These are phyloP conservation scores for Sycon ciliatum DNA, from an alignment of 37 sponge, comb jelly and placozoan genomes.

Conservation along the genomic window DNA sequence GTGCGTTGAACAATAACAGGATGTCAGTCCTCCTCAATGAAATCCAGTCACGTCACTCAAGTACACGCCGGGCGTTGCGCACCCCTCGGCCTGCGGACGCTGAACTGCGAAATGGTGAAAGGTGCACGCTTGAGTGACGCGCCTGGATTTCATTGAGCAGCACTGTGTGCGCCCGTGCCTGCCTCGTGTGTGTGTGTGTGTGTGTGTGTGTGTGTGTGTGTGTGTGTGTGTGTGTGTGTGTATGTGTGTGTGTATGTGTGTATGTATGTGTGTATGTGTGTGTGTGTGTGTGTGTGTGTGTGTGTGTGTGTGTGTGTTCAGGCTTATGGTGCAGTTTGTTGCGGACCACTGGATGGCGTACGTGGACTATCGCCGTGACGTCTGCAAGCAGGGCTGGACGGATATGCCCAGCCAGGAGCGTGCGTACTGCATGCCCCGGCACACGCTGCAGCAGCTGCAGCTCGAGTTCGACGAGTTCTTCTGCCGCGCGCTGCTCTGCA, in stretches of 20 bases:
- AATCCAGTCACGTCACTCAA: no score
- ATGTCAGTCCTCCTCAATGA: no score
- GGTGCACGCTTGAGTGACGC: no score
- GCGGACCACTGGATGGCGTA: constrained; percentile 76
- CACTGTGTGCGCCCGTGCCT: not conserved
- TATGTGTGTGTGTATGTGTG: not conserved
- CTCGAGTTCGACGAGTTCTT: constrained; percentile 82
- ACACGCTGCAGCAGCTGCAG: constrained; percentile 66
- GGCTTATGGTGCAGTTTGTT: constrained; percentile 63
- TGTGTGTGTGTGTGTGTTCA: not conserved
- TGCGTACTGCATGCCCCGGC: constrained; percentile 18
- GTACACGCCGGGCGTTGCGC: no score
- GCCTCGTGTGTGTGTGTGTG: constrained; percentile 2
- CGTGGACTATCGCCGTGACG: constrained; percentile 28
- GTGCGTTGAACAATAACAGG: no score
- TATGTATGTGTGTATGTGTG: not conserved
- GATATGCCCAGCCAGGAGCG: constrained; percentile 21
- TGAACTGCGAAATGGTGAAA: not conserved
- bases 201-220: no score
- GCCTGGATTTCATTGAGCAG: no score
- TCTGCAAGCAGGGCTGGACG: constrained; percentile 11
- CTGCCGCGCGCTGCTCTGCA: constrained; percentile 63
- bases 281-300: not conserved
- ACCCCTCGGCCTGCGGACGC: no score
- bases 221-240: not conserved